Evolutionary conservation across 2,113 vertebrate species (phyloP), one percentile per base, ranked within the genome.

Genomic region (Mesembrinibis cayennensis): DNA sequence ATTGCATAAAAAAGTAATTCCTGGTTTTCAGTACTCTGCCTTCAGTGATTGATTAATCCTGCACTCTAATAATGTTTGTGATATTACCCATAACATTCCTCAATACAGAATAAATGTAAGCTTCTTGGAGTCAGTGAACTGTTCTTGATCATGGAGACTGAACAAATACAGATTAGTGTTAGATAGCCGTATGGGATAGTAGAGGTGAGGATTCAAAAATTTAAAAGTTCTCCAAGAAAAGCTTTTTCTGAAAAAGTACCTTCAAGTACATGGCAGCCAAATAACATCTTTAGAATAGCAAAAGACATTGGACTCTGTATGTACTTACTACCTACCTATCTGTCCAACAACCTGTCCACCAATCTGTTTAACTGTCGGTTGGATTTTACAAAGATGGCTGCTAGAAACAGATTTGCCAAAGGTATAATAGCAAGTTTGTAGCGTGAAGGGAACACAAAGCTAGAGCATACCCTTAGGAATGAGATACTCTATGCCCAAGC

Each of bases 161-260:
- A n/a, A 44, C 21, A 73, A 45, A 50, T 59, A 29, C 11, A 72
- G 6, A 52, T 71, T 34, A 27, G 4, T 10, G 26, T 76, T 82
- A 55, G 19, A n/a, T 62, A 42, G 20, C 16, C 3, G 0, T 84
- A 27, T 81, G 0, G 0, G 2, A 29, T 32, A 56, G 20, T 52
- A 20, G 32, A 72, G 62, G 8, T 1, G 5, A 74, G 21, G 26
- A 74, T 13, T 58, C 19, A 56, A 56, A 71, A 82, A 66, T 83
- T 20, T 53, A 29, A 21, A 65, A 61, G 11, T 21, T 40, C 10
- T 45, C 30, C n/a, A 58, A n/a, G 56, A 42, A 91, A 10, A 83
- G 7, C 10, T 87, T 32, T 58, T 25, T 76, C 49, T 82, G 13
- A 44, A 90, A 67, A 72, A 36, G 27, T 53, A 11, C 14, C 7